phyloP scores from a whole-genome alignment of 2,797 vertebrate species.

The Sebastes matsubarae region DNA sequence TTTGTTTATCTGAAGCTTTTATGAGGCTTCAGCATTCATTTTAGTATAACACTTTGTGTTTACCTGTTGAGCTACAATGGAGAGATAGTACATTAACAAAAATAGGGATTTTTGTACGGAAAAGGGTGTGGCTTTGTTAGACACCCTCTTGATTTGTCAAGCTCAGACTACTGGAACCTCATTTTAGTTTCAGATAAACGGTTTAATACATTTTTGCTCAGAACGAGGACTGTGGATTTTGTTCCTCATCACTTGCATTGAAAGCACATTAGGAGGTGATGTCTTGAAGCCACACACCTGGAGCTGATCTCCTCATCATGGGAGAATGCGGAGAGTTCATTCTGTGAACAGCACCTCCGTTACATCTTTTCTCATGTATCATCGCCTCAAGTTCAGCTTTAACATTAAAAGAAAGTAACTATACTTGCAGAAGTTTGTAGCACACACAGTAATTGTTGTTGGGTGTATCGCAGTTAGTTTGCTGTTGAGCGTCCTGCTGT shows the following conservation, averaged over 20 bases:
- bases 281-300: background rate
- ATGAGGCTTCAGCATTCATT: background rate
- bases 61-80: background rate
- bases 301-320: background rate
- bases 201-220: no score
- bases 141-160: background rate
- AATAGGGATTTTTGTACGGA: background rate
- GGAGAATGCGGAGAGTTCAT: background rate
- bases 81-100: background rate
- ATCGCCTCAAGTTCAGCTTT: background rate
- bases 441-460: background rate
- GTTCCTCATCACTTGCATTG: background rate
- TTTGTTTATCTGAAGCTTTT: background rate
- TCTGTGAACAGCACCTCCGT: background rate
- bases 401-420: background rate
- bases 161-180: background rate
- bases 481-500: background rate
- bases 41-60: background rate
- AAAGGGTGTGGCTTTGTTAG: background rate
- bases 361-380: background rate
- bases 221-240: background rate
- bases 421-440: background rate
- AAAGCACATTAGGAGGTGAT: background rate
- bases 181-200: no score
- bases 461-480: background rate